These are phyloP conservation scores for Bellardia bayeri DNA, from an alignment of 2,888 invertebrate species.

Conservation along the genomic window DNA sequence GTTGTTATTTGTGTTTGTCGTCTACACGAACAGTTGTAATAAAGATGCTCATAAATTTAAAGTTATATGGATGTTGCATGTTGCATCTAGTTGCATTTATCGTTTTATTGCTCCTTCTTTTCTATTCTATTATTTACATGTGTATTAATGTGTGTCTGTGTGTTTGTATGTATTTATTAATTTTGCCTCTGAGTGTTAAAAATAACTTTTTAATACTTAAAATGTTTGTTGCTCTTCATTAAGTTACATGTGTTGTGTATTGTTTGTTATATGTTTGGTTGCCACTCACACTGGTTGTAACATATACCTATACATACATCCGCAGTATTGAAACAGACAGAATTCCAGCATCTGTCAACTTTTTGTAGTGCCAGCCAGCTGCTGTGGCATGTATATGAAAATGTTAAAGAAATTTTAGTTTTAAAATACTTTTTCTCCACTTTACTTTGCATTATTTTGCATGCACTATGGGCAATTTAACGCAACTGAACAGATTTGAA, in stretches of 20 bases:
- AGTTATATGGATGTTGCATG: slow-evolving; percentile 53
- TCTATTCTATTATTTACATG: background rate
- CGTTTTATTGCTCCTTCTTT: slow-evolving; percentile 19
- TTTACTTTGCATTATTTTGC: slow-evolving; percentile 25
- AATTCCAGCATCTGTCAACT: slow-evolving; percentile 73
- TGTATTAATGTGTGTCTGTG: background rate
- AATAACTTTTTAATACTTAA: slow-evolving; percentile 65
- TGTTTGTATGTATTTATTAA: background rate
- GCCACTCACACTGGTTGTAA: slow-evolving; percentile 1
- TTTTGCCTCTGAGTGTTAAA: slow-evolving; percentile 56
- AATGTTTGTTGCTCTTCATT: slow-evolving; percentile 38
- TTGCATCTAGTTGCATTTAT: slow-evolving; percentile 51
- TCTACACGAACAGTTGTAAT: slow-evolving; percentile 3
- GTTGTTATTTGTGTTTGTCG: too few relatives aligned
- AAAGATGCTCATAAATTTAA: slow-evolving; percentile 60
- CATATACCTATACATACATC: background rate
- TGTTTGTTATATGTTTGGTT: background rate
- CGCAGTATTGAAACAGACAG: slow-evolving; percentile 32
- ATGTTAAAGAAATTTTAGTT: slow-evolving; percentile 18
- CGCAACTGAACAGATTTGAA: too few relatives aligned
- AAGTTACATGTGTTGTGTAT: slow-evolving; percentile 44
- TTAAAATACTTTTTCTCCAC: slow-evolving; percentile 18
- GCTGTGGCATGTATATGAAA: slow-evolving; percentile 57
- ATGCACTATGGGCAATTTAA: slow-evolving; percentile 11
- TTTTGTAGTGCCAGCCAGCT: slow-evolving; percentile 68